phyloP scores from a whole-genome alignment of 2,113 vertebrate species.

The Mesembrinibis cayennensis region DNA sequence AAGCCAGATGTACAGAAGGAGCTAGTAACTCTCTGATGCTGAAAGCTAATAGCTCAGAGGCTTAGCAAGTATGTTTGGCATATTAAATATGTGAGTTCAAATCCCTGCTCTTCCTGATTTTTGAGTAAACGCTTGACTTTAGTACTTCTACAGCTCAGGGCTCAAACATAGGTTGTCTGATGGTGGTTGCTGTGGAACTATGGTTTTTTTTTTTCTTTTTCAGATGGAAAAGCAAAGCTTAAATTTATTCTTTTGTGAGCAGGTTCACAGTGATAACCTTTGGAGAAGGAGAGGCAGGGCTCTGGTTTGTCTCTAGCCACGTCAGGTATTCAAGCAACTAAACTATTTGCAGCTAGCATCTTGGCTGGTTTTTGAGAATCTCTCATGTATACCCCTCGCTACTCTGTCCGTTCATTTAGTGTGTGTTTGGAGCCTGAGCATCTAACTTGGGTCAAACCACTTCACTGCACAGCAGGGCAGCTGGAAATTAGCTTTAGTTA shows the following conservation, averaged over 20 bases:
- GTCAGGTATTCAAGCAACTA: neutral
- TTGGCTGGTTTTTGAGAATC: neutral
- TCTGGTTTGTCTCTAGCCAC: neutral
- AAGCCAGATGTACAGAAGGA: neutral
- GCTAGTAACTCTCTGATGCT: neutral
- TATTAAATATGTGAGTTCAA: neutral
- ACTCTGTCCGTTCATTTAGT: neutral
- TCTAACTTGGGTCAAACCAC: neutral
- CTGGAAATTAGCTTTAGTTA: neutral
- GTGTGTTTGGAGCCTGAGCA: neutral
- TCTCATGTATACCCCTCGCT: neutral
- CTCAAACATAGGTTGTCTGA: neutral
- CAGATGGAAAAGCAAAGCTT: neutral
- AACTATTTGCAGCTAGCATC: neutral
- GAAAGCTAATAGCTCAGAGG: neutral
- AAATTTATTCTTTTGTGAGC: neutral
- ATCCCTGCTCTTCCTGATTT: neutral
- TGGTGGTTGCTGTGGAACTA: neutral
- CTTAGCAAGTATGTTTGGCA: neutral
- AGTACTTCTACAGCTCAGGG: neutral
- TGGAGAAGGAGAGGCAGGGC: neutral
- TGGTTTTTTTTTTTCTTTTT: neutral
- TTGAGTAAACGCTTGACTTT: neutral
- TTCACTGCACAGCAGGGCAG: neutral
- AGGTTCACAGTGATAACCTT: neutral